Conservation (phyloP, 2,888 invertebrate species). For the Leptopilina myrica region DNA sequence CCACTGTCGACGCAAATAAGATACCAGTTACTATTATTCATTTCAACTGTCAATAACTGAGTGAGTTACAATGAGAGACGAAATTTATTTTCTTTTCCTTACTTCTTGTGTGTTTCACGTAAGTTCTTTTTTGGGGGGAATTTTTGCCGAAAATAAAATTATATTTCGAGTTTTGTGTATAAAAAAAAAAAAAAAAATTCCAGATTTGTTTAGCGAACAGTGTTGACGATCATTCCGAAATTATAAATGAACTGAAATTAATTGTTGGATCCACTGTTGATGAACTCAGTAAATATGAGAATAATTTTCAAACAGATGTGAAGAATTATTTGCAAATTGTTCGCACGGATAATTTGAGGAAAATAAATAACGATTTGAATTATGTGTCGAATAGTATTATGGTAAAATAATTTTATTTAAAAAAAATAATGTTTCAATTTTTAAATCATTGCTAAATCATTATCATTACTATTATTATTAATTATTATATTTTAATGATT, state of each 20-base stretch:
- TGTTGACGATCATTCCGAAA: constrained; percentile 1
- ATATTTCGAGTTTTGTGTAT: neutral
- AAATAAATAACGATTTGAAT: constrained; percentile 7
- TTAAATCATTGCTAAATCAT: no score
- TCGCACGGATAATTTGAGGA: neutral
- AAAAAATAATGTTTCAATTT: no score
- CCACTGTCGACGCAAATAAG: constrained; percentile 3
- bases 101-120: neutral
- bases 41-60: constrained; percentile 5
- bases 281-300: neutral
- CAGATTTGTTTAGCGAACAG: constrained; percentile 1
- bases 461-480: no score
- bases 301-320: neutral
- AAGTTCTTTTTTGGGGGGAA: neutral
- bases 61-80: neutral
- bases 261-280: neutral
- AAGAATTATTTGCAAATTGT: neutral
- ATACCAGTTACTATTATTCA: constrained; percentile 25
- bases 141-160: no score
- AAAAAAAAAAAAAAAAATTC: neutral
- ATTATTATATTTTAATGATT: no score
- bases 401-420: constrained; percentile 1
- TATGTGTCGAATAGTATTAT: constrained; percentile 22
- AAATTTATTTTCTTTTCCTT: neutral
- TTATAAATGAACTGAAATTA: constrained; percentile 9